Evolutionary conservation across 2,888 invertebrate genomes (phyloP).

Genomic region (Agonopterix heracliana): DNA sequence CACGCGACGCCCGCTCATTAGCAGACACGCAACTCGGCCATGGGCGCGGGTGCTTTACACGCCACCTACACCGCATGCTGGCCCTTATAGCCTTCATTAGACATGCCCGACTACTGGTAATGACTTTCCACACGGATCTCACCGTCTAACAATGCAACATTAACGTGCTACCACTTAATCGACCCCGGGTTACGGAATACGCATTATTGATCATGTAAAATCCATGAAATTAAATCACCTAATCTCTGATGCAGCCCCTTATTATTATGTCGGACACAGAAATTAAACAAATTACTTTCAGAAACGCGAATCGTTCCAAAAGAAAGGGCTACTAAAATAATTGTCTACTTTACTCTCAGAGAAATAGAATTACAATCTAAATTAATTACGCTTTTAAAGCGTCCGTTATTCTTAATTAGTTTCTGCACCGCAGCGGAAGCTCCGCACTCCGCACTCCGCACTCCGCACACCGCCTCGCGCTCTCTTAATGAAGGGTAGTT

Average conservation of each 20-base stretch:
- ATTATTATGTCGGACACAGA: conserved; percentile 60
- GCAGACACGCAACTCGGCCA: conserved; percentile 53
- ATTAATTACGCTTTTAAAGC: conserved; percentile 77
- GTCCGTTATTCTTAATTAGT: conserved; percentile 77
- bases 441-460: conserved; percentile 40
- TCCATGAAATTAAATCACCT: conserved; percentile 32
- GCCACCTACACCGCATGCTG: conserved; percentile 24
- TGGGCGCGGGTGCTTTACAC: conserved; percentile 22
- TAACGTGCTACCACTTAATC: not conserved
- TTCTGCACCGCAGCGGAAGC: conserved; percentile 76
- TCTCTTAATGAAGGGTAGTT: conserved; percentile 76
- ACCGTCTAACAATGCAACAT: conserved; percentile 3
- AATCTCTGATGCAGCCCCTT: conserved; percentile 31
- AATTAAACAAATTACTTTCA: conserved; percentile 71
- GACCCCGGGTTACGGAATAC: not conserved
- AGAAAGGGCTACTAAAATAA: conserved; percentile 75
- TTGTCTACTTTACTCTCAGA: conserved; percentile 73
- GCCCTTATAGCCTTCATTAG: conserved; percentile 47
- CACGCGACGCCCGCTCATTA: conserved; percentile 69
- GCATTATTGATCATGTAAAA: conserved; percentile 2
- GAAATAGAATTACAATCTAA: conserved; percentile 77
- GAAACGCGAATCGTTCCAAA: conserved; percentile 69
- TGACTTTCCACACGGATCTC: conserved; percentile 38
- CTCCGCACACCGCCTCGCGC: conserved; percentile 50
- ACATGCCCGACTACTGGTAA: conserved; percentile 45